phyloP scores from a whole-genome alignment of 2,797 vertebrate species.

The Clarias pachynema region DNA sequence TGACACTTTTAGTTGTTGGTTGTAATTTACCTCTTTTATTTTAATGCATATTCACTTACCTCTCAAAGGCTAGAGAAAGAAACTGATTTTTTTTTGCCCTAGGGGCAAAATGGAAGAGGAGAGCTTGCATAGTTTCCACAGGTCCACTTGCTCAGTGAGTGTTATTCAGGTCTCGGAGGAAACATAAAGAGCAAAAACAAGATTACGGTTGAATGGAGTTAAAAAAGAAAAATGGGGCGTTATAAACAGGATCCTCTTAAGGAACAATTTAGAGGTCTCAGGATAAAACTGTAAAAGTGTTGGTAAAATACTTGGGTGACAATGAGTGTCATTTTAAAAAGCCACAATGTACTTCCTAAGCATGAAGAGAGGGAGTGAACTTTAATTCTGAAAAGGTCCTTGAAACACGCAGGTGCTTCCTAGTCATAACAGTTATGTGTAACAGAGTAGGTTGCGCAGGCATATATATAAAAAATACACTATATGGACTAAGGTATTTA shows the following conservation, averaged over 20 bases:
- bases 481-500: too few relatives aligned
- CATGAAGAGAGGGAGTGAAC: background rate
- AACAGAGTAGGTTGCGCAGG: background rate
- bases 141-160: conserved; percentile 25
- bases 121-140: conserved; percentile 26
- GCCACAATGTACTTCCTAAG: background rate
- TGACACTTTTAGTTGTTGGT: background rate
- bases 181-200: conserved; percentile 22
- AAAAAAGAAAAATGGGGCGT: conserved; percentile 22
- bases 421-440: background rate
- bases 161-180: conserved; percentile 33
- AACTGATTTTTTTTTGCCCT: background rate
- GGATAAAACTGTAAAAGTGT: conserved; percentile 6
- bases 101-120: background rate
- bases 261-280: conserved; percentile 21
- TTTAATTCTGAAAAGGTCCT: background rate
- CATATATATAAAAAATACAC: background rate
- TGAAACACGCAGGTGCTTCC: background rate
- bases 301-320: background rate
- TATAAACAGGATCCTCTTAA: conserved; percentile 34
- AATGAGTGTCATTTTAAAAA: conserved; percentile 10
- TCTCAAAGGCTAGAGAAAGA: conserved; percentile 16
- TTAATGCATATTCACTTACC: conserved; percentile 12
- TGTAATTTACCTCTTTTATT: conserved; percentile 7
- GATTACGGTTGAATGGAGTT: conserved; percentile 14